phyloP scores from a whole-genome alignment of 2,797 vertebrate genomes.

The Falco biarmicus region DNA sequence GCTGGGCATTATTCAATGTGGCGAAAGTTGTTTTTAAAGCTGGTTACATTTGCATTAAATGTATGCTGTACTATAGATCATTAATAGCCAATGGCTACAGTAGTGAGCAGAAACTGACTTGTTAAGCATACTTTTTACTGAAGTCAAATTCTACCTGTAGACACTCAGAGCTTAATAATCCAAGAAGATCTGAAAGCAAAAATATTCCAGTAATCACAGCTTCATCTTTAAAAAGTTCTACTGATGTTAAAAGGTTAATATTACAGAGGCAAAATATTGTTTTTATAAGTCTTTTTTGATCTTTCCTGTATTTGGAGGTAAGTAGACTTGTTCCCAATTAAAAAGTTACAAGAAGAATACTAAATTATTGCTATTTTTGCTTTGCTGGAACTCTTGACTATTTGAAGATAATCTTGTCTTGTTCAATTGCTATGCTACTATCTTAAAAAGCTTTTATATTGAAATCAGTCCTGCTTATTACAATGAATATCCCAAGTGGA shows the following conservation, averaged over 20 bases:
- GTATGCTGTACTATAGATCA: neutral
- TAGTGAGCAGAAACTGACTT: neutral
- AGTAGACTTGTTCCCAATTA: neutral
- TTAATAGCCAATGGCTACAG: neutral
- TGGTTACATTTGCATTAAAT: neutral
- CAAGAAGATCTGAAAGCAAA: neutral
- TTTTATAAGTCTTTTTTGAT: neutral
- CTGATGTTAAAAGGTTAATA: neutral
- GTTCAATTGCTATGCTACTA: neutral
- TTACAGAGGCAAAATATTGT: neutral
- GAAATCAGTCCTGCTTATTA: neutral
- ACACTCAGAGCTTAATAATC: neutral
- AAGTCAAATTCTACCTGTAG: neutral
- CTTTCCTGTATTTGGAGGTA: neutral
- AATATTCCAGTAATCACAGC: neutral
- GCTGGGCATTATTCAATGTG: neutral
- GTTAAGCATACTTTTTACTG: neutral
- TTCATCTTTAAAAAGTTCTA: neutral
- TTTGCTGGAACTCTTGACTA: neutral
- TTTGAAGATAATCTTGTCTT: neutral
- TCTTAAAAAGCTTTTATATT: neutral
- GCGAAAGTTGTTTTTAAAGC: neutral
- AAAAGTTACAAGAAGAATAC: neutral
- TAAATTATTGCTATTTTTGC: neutral
- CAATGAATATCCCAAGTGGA: neutral